A percentile compares a stretch with the other conserved stretches of the same genome.
Evolutionary conservation across 2,797 vertebrate species (phyloP).

Genomic region (Tympanoctomys barrerae): DNA sequence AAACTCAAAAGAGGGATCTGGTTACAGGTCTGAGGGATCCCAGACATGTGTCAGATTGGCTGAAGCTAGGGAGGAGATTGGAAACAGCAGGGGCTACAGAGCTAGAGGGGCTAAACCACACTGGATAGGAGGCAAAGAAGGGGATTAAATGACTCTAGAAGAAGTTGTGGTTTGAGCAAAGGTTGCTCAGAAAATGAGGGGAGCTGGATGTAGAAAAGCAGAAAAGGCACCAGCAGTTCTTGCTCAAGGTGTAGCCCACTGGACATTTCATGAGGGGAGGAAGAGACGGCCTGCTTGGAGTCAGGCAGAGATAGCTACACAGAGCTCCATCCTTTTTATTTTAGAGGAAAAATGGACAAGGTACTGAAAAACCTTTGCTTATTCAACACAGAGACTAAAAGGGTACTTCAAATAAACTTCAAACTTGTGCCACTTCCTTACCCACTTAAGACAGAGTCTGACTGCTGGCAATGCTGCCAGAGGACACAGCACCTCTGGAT

Average conservation of each 20-base stretch:
- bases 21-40: too few relatives aligned
- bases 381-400: conserved; percentile 27
- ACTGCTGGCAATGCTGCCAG: neutral
- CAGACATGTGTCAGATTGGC: neutral
- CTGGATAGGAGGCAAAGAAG: neutral
- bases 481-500: accelerated
- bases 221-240: neutral
- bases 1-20: too few relatives aligned
- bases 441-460: conserved; percentile 51
- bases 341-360: conserved; percentile 51
- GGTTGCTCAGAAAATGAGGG: neutral
- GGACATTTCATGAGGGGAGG: neutral
- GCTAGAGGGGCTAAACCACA: neutral
- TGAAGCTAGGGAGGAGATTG: neutral
- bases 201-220: neutral
- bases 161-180: neutral
- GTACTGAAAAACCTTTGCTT: conserved; percentile 44
- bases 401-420: conserved; percentile 70
- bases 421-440: conserved; percentile 48
- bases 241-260: neutral
- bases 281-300: neutral
- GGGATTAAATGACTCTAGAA: neutral
- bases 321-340: neutral
- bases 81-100: neutral
- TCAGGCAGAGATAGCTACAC: accelerated